A percentile compares a stretch with the other conserved stretches of the same genome.
Evolutionary conservation across 2,888 invertebrate species (phyloP).

Genomic region (Portevinia maculata): DNA sequence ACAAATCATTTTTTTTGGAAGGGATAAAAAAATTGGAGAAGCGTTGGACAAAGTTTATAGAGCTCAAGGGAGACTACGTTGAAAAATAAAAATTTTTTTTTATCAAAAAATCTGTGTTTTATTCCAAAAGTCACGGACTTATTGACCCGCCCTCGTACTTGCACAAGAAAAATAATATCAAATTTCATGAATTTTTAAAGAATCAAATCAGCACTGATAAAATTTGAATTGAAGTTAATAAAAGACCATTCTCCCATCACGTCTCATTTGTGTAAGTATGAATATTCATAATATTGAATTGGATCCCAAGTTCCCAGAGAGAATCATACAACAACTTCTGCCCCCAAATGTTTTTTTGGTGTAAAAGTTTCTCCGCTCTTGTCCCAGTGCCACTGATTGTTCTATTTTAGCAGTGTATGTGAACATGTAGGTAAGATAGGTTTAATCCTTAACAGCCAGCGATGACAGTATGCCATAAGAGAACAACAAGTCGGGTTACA

Average conservation of each 20-base stretch:
- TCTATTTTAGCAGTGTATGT: conserved; percentile 10
- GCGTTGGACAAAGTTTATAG: too few relatives aligned
- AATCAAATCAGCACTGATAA: background rate
- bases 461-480: conserved; percentile 75
- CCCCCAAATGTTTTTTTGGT: conserved; percentile 22
- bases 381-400: conserved; percentile 50
- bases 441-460: conserved; percentile 65
- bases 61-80: too few relatives aligned
- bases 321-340: conserved; percentile 27
- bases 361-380: conserved; percentile 44
- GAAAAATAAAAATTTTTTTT: too few relatives aligned
- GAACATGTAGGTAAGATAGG: conserved; percentile 21
- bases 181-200: too few relatives aligned
- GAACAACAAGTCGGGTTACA: conserved; percentile 79
- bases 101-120: too few relatives aligned
- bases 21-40: too few relatives aligned
- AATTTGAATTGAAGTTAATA: background rate
- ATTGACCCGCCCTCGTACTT: too few relatives aligned
- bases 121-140: too few relatives aligned
- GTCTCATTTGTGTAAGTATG: conserved; percentile 28
- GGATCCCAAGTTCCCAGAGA: conserved; percentile 17
- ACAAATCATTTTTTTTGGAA: too few relatives aligned
- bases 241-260: conserved; percentile 14
- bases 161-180: too few relatives aligned
- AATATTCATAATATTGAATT: conserved; percentile 36